Percentiles rank a stretch among this genome's conserved stretches.
These are phyloP conservation scores for Amphipyra berbera DNA, from an alignment of 2,888 invertebrate genomes.

Conservation along the genomic window DNA sequence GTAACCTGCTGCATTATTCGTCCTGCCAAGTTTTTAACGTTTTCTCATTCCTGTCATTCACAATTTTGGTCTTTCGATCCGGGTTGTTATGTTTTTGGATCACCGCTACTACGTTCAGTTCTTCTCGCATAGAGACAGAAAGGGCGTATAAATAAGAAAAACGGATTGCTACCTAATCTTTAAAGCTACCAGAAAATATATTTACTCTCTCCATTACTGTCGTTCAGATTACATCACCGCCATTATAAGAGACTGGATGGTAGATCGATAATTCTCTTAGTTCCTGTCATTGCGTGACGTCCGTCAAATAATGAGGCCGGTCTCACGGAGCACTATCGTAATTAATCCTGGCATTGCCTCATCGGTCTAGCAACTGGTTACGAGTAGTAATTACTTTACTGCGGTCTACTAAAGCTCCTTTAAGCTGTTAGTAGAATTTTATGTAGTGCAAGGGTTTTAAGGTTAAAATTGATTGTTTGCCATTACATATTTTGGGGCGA, in stretches of 20 bases:
- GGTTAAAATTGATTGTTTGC: too few relatives aligned
- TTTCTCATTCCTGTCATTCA: too few relatives aligned
- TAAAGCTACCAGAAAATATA: slow-evolving; percentile 29
- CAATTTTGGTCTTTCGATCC: too few relatives aligned
- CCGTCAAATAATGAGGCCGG: slow-evolving; percentile 21
- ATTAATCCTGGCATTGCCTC: slow-evolving; percentile 37
- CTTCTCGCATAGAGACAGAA: slow-evolving; percentile 2
- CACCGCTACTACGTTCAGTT: too few relatives aligned
- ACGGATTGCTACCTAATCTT: slow-evolving; percentile 17
- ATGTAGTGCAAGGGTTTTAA: too few relatives aligned
- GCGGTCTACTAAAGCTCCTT: slow-evolving; percentile 1
- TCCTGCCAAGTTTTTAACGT: too few relatives aligned
- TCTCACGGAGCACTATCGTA: slow-evolving; percentile 17
- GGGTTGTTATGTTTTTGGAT: too few relatives aligned
- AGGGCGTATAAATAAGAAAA: not conserved
- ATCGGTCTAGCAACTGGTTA: not conserved
- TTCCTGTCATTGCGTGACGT: slow-evolving; percentile 25
- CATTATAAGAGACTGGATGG: slow-evolving; percentile 35
- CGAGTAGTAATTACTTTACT: not conserved
- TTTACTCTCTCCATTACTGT: slow-evolving; percentile 20
- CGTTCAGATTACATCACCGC: slow-evolving; percentile 33
- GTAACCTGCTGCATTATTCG: too few relatives aligned
- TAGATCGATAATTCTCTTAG: slow-evolving; percentile 44
- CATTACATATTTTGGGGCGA: too few relatives aligned
- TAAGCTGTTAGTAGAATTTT: not conserved